Conservation (phyloP, 2,888 invertebrate genomes). For the Mongoloraphidia duomilia region DNA sequence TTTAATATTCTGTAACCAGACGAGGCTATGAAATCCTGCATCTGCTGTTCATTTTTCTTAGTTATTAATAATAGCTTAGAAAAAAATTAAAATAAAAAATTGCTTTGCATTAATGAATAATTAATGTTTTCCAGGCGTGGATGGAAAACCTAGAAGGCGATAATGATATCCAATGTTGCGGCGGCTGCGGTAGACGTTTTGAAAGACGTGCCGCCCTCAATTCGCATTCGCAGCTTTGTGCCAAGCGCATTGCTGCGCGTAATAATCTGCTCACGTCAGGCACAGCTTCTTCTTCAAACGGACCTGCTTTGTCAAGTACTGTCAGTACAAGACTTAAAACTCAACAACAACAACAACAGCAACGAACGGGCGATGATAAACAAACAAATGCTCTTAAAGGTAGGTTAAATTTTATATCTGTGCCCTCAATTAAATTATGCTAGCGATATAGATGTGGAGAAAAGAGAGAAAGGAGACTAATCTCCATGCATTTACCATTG, state of each 20-base stretch:
- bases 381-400: conserved; percentile 6
- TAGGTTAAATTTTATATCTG: too few species aligned
- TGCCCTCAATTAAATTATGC: too few species aligned
- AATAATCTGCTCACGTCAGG: conserved; percentile 21
- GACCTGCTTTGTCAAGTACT: too few species aligned
- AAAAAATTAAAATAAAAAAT: too few species aligned
- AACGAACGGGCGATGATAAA: conserved; percentile 8
- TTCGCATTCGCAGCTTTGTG: conserved; percentile 55
- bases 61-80: too few species aligned
- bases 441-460: too few species aligned
- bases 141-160: conserved; percentile 50
- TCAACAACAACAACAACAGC: conserved; percentile 5
- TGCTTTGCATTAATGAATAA: neutral
- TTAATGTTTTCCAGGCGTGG: conserved; percentile 34
- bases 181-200: conserved; percentile 55
- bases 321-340: neutral
- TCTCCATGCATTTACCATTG: too few species aligned
- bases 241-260: conserved; percentile 34
- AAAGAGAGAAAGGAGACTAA: too few species aligned
- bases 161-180: conserved; percentile 45
- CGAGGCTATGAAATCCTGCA: too few species aligned
- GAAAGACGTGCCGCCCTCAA: conserved; percentile 57
- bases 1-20: too few species aligned
- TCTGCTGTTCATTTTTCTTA: too few species aligned
- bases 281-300: too few species aligned